Percentiles rank a stretch among this genome's conserved stretches.
These are phyloP conservation scores for Macropodus opercularis DNA, from an alignment of 2,797 vertebrate species.

Conservation along the genomic window DNA sequence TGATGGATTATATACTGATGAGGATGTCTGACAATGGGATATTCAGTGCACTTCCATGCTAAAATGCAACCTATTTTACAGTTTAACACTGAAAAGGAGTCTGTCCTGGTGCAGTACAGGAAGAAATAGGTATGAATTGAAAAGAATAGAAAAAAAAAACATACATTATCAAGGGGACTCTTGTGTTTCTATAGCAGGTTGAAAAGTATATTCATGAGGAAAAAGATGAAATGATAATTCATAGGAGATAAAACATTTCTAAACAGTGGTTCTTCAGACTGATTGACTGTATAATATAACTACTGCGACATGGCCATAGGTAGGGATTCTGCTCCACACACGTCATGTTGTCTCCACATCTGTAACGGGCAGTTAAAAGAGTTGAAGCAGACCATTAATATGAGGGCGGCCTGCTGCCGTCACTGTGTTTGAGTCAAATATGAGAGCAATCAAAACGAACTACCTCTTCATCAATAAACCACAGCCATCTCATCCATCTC, in stretches of 20 bases:
- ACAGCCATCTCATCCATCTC: constrained; percentile 72
- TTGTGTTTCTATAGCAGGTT: too few species aligned
- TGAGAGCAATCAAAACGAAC: constrained; percentile 78
- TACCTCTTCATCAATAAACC: constrained; percentile 79
- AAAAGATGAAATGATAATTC: too few species aligned
- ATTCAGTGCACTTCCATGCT: constrained; percentile 44
- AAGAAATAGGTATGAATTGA: neutral
- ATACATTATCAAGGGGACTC: too few species aligned
- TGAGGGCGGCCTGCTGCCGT: constrained; percentile 40
- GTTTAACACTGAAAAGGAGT: constrained; percentile 21
- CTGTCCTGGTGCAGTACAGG: neutral
- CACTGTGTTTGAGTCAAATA: constrained; percentile 72
- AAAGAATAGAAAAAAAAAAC: too few species aligned
- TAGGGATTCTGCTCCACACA: constrained; percentile 6
- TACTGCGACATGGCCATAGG: neutral
- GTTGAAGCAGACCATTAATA: constrained; percentile 54
- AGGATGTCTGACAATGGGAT: constrained; percentile 47
- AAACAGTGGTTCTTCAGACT: neutral
- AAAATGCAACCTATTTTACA: constrained; percentile 33
- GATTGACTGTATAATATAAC: neutral
- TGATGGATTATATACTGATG: constrained; percentile 66
- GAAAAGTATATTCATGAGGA: too few species aligned
- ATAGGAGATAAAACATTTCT: too few species aligned
- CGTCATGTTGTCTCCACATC: constrained; percentile 4
- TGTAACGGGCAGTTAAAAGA: constrained; percentile 32